phyloP scores from a whole-genome alignment of 2,113 vertebrate genomes.

The Ariopsis seemanni region DNA sequence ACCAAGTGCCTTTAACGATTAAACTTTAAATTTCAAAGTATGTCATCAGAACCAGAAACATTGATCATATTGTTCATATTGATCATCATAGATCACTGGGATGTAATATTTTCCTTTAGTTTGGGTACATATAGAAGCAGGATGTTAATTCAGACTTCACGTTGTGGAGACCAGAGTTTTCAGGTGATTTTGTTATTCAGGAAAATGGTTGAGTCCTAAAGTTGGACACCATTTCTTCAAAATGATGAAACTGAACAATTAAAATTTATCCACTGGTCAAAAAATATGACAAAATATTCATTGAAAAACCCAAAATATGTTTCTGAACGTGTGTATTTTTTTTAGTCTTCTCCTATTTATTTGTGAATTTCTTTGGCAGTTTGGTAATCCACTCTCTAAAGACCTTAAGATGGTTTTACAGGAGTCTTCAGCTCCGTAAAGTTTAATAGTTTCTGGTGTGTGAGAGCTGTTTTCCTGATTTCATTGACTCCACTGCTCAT shows the following conservation, averaged over 20 bases:
- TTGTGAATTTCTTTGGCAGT: not conserved
- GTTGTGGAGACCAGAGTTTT: not conserved
- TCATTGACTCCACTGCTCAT: not conserved
- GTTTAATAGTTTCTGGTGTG: not conserved
- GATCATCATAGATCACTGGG: not conserved
- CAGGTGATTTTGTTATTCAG: not conserved
- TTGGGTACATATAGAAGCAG: not conserved
- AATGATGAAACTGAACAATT: not conserved
- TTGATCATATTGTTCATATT: too few species aligned
- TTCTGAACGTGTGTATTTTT: not conserved
- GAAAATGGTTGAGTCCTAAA: not conserved
- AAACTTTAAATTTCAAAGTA: not conserved
- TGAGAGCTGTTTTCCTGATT: not conserved
- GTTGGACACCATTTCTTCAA: not conserved
- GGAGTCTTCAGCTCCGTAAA: not conserved
- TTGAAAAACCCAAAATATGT: not conserved
- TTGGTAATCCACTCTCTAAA: not conserved
- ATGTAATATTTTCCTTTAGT: not conserved
- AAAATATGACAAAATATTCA: too few species aligned
- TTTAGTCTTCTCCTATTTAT: too few species aligned
- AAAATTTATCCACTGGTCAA: not conserved
- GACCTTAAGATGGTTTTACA: not conserved
- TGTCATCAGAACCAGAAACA: not conserved
- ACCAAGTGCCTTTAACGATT: not conserved
- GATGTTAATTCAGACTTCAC: not conserved